These are phyloP conservation scores for Salvelinus fontinalis DNA, from an alignment of 2,113 vertebrate genomes.

Conservation along the genomic window DNA sequence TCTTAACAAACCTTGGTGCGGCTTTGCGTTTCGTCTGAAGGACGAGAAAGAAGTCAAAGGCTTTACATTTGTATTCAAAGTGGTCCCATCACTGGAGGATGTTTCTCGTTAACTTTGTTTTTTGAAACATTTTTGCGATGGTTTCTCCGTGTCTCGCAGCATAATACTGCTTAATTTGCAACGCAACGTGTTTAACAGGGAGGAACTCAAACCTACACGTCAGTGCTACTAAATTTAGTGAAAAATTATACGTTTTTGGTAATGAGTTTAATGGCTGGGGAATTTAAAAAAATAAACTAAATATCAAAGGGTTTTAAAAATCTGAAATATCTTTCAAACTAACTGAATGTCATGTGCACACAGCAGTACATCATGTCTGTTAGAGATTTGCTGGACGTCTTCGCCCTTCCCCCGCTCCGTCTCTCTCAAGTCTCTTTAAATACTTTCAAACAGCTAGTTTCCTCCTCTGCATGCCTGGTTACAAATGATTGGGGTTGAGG, in stretches of 20 bases:
- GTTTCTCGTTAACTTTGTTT: constrained; percentile 34
- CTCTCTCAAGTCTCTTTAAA: constrained; percentile 27
- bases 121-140: constrained; percentile 25
- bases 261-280: constrained; percentile 14
- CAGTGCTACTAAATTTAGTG: constrained; percentile 24
- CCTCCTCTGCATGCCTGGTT: constrained; percentile 55
- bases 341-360: not conserved
- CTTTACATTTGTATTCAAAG: constrained; percentile 50
- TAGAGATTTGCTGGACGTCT: constrained; percentile 17
- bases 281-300: not conserved
- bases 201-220: constrained; percentile 23
- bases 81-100: constrained; percentile 35
- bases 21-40: constrained; percentile 36
- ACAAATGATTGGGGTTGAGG: constrained; percentile 57
- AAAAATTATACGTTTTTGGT: constrained; percentile 35
- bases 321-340: not conserved
- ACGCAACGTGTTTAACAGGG: constrained; percentile 42
- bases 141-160: constrained; percentile 27
- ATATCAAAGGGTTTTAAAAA: not conserved
- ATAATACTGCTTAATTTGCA: constrained; percentile 8
- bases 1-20: constrained; percentile 44
- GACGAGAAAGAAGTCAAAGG: constrained; percentile 11
- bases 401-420: not conserved
- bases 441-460: constrained; percentile 58
- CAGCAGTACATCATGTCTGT: not conserved